Conservation (phyloP, 1,140 invertebrate genomes). For the Pteromalus puparum region DNA sequence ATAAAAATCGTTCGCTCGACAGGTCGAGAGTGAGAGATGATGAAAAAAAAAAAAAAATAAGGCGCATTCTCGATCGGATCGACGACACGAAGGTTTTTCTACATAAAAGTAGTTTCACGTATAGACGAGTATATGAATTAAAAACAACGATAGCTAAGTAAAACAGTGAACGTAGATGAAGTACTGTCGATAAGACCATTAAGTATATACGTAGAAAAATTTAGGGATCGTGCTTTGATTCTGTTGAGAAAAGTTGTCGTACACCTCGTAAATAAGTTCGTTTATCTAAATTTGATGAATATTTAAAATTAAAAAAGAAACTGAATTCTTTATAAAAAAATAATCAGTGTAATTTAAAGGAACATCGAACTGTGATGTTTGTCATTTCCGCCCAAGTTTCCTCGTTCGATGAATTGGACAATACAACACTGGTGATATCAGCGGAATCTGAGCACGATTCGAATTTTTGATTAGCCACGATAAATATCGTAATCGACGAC, state of each 20-base stretch:
- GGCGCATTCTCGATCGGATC: constrained; percentile 53
- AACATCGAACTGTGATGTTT: neutral
- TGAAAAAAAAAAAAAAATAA: constrained; percentile 31
- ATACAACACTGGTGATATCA: constrained; percentile 49
- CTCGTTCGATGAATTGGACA: constrained; percentile 56
- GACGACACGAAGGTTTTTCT: constrained; percentile 63
- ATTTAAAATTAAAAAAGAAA: neutral
- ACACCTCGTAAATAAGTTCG: neutral
- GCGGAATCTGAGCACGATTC: constrained; percentile 53
- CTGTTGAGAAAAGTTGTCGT: neutral
- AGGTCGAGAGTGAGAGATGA: constrained; percentile 48
- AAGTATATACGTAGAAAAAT: constrained; percentile 2
- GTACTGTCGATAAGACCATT: neutral
- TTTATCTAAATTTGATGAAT: no score
- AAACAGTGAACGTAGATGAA: constrained; percentile 35
- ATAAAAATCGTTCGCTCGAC: constrained; percentile 65
- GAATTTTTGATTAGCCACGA: constrained; percentile 45
- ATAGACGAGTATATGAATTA: constrained; percentile 51
- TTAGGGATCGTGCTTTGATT: constrained; percentile 32
- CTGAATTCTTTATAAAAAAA: neutral
- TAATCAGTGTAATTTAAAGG: neutral
- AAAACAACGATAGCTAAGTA: constrained; percentile 19
- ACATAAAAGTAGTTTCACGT: constrained; percentile 66
- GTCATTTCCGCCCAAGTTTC: constrained; percentile 32
- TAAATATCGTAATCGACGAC: constrained; percentile 23